phyloP scores from a whole-genome alignment of 2,113 vertebrate genomes.

The Herpailurus yagouaroundi region DNA sequence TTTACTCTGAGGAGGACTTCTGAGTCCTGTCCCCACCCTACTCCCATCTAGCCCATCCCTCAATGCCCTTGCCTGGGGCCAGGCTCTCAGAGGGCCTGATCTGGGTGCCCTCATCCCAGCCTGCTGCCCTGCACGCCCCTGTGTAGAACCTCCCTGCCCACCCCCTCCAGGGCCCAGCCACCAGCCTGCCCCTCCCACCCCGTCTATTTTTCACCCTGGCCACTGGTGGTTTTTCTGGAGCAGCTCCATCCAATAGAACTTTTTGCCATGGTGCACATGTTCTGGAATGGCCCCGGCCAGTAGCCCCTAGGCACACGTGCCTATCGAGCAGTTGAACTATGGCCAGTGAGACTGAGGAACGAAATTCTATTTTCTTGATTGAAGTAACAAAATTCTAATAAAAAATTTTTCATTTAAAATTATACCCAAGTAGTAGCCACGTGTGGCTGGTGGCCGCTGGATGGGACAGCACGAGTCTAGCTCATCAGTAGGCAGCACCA shows the following conservation, averaged over 20 bases:
- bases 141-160: accelerated
- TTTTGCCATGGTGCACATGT: not conserved
- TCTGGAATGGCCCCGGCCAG: not conserved
- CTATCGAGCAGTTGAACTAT: not conserved
- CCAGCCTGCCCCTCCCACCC: accelerated
- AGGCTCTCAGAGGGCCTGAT: not conserved
- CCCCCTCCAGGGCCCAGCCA: not conserved
- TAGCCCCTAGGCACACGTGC: not conserved
- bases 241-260: not conserved
- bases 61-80: not conserved
- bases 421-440: not conserved
- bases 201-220: not conserved
- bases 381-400: not conserved
- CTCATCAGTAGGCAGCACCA: accelerated
- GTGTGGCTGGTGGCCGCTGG: not conserved
- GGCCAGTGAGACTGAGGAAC: not conserved
- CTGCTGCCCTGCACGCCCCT: not conserved
- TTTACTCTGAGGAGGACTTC: not conserved
- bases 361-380: not conserved
- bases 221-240: not conserved
- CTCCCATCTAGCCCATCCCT: not conserved
- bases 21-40: accelerated
- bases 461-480: not conserved
- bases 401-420: not conserved
- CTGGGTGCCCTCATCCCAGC: too few species aligned